A percentile compares a stretch with the other conserved stretches of the same genome.
Conservation (phyloP, 2,888 invertebrate species). For the Belgica antarctica region DNA sequence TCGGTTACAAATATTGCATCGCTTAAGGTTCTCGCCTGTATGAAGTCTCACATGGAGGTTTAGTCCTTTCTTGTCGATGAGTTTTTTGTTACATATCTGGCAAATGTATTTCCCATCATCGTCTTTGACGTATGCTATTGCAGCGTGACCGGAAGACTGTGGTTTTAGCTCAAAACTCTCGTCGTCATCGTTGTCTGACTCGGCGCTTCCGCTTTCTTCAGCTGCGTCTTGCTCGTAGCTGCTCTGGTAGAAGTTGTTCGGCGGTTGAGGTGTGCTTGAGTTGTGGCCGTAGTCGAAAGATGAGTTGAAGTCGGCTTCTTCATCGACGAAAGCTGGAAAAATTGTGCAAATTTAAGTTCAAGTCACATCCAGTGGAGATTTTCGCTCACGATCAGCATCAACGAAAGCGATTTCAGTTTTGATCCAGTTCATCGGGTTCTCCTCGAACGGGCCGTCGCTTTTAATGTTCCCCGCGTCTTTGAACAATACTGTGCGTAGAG, state of each 20-base stretch:
- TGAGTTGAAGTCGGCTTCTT: conserved; percentile 27
- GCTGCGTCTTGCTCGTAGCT: conserved; percentile 27
- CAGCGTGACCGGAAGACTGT: conserved; percentile 21
- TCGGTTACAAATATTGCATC: conserved; percentile 44
- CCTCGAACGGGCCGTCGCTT: conserved; percentile 13
- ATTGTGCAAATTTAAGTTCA: too few species aligned
- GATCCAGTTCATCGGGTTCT: conserved; percentile 14
- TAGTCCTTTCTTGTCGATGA: conserved; percentile 45
- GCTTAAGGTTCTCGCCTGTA: conserved; percentile 45
- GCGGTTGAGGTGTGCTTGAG: neutral
- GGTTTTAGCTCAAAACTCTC: conserved; percentile 28
- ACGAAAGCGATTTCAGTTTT: conserved; percentile 44
- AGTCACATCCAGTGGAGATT: too few species aligned
- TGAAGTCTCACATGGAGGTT: conserved; percentile 45
- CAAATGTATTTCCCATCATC: conserved; percentile 44
- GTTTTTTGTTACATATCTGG: conserved; percentile 45
- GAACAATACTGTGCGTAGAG: conserved; percentile 41
- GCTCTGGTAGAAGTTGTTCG: conserved; percentile 19
- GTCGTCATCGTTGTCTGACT: conserved; percentile 39
- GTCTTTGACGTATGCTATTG: conserved; percentile 3
- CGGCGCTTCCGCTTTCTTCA: neutral
- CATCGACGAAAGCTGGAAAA: conserved; percentile 31
- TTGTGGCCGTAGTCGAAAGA: conserved; percentile 14
- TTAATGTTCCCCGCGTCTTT: conserved; percentile 7
- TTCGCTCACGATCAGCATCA: conserved; percentile 44